Evolutionary conservation across 2,888 invertebrate species (phyloP), one percentile per base, ranked within the genome.

Genomic region (Drosophila nr. medialis): DNA sequence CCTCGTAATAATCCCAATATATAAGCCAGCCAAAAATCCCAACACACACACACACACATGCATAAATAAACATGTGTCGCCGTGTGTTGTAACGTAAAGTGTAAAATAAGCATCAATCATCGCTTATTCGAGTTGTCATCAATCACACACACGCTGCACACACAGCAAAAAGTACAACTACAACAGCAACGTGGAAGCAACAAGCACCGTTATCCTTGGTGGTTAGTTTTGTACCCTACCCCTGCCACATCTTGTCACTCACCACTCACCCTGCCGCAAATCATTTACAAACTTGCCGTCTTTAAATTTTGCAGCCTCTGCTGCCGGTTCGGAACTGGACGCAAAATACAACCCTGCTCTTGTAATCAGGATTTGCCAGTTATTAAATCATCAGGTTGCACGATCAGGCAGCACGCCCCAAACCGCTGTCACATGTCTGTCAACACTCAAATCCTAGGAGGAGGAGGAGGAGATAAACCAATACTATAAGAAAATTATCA

Each of bases 61-160:
- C 67, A 73, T 77, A 87, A 83, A 79, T 85, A 90, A 86, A 90
- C 89, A 86, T 90, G 89, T 86, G 90, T 90, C 87, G 89, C 89
- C 86, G 90, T 86, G 86, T 90, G 83, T 88, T 90, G 89, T 86
- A 72, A 79, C 89, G 85, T 84, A 83, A 86, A 90, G 90, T 91
- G 91, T 91, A 86, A 89, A 86, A 88, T 83, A 89, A 89, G 89
- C 92, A 92, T 91, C 91, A 92, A 92, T 91, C 91, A 91, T 91
- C 88, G 91, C 91, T 91, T 91, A 91, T 91, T 90, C 87, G 91
- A 91, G 84, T 91, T 90, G 91, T 91, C 92, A 92, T 91, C 91
- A 91, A 91, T 91, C 91, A 91, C 82, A 82, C 86, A 90, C 80
- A 89, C 81, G 72, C 56, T 80, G 81, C 77, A 88, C 82, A 78